Conservation (phyloP, 2,113 vertebrate species). For the Peucedramus taeniatus region DNA sequence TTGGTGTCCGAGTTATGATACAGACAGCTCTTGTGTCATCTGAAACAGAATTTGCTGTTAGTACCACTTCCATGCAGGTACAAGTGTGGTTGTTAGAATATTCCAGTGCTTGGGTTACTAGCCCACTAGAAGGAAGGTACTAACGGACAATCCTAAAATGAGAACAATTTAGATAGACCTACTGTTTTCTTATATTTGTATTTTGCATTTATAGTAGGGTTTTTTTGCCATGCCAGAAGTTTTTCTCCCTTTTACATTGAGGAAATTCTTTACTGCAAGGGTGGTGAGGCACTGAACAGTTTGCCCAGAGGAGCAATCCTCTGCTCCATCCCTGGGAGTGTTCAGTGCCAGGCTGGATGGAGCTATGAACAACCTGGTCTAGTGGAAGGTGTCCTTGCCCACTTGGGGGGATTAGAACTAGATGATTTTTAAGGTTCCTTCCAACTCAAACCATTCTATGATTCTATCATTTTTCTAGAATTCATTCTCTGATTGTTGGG, state of each 20-base stretch:
- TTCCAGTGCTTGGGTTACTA: neutral
- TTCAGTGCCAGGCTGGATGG: neutral
- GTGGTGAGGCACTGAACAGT: neutral
- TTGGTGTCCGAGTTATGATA: neutral
- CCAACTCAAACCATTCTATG: neutral
- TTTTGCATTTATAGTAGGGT: neutral
- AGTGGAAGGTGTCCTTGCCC: neutral
- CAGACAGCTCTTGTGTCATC: neutral
- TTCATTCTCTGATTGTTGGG: neutral
- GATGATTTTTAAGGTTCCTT: neutral
- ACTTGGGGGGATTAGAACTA: neutral
- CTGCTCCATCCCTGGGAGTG: neutral
- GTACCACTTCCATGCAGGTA: neutral
- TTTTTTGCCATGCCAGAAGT: neutral
- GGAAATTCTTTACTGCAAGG: neutral
- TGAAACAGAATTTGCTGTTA: neutral
- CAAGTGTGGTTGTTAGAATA: neutral
- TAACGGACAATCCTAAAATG: neutral
- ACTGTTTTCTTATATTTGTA: neutral
- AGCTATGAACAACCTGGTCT: neutral
- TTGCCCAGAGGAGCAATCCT: neutral
- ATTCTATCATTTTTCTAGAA: neutral
- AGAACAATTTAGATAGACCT: neutral
- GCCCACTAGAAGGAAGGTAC: neutral
- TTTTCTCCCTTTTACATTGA: neutral